These are phyloP conservation scores for Drosophila guanche DNA, from an alignment of 1,140 invertebrate genomes.

Conservation along the genomic window DNA sequence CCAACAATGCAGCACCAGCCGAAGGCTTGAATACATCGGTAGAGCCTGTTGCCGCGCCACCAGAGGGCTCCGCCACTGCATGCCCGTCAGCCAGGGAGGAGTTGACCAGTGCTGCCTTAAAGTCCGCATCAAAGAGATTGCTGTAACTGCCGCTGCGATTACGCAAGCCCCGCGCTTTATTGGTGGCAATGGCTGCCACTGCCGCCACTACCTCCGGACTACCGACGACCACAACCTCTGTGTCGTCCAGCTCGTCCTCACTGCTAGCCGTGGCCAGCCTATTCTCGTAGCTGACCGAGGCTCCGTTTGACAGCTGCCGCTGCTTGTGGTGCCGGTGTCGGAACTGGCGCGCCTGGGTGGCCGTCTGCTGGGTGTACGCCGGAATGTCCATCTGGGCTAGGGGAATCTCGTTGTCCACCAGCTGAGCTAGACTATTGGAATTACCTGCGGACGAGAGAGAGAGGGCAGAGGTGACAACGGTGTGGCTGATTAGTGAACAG, in stretches of 20 bases:
- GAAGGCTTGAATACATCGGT: slow-evolving; percentile 29
- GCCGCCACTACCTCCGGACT: slow-evolving; percentile 76
- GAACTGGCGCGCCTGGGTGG: slow-evolving; percentile 66
- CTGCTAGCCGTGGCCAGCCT: slow-evolving; percentile 65
- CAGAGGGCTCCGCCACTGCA: not conserved
- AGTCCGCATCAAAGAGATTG: slow-evolving; percentile 79
- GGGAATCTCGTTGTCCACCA: slow-evolving; percentile 87
- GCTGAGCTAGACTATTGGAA: slow-evolving; percentile 87
- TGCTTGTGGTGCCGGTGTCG: slow-evolving; percentile 76
- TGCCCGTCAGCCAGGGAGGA: slow-evolving; percentile 37
- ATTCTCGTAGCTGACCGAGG: slow-evolving; percentile 67
- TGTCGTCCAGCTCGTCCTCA: slow-evolving; percentile 70
- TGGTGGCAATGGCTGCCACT: slow-evolving; percentile 71
- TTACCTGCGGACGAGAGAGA: slow-evolving; percentile 84
- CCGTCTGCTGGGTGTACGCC: slow-evolving; percentile 63
- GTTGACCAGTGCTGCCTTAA: slow-evolving; percentile 57
- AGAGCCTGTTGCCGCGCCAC: not conserved
- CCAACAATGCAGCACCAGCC: slow-evolving; percentile 57
- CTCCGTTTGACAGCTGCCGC: slow-evolving; percentile 53
- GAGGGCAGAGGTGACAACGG: slow-evolving; percentile 10
- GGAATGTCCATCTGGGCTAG: slow-evolving; percentile 84
- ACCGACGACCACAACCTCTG: slow-evolving; percentile 71
- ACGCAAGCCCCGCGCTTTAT: slow-evolving; percentile 66
- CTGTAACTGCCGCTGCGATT: slow-evolving; percentile 82
- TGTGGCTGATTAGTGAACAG: slow-evolving; percentile 26